Percentiles rank a stretch among this genome's conserved stretches.
These are phyloP conservation scores for Acrocyrtus sp. DNA, from an alignment of 2,888 invertebrate species.

Conservation along the genomic window DNA sequence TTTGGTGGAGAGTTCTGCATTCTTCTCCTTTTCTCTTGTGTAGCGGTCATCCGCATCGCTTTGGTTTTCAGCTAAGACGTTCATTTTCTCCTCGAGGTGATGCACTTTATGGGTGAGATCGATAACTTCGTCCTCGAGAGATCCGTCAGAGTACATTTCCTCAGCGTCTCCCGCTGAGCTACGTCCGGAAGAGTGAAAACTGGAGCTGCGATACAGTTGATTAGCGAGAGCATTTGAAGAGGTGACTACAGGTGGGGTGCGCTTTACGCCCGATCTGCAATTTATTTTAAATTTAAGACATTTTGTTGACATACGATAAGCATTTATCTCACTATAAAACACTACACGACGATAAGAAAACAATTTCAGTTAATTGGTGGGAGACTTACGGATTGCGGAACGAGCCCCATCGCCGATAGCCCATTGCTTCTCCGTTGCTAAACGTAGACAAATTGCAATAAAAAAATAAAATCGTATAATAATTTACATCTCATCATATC, in stretches of 20 bases:
- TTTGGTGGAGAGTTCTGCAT: constrained; percentile 86
- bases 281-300: too few species aligned
- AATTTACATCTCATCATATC: too few species aligned
- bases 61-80: constrained; percentile 87
- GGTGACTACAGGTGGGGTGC: constrained; percentile 51
- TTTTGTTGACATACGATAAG: neutral
- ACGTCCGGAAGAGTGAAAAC: constrained; percentile 91
- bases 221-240: constrained; percentile 71
- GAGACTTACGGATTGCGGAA: constrained; percentile 61
- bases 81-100: constrained; percentile 87
- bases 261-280: constrained; percentile 57
- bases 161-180: constrained; percentile 93
- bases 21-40: constrained; percentile 89
- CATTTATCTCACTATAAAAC: constrained; percentile 2
- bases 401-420: constrained; percentile 61
- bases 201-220: constrained; percentile 91
- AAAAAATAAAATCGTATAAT: constrained; percentile 5
- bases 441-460: constrained; percentile 14
- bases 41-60: constrained; percentile 88
- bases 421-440: constrained; percentile 57
- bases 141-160: constrained; percentile 95
- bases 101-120: constrained; percentile 89
- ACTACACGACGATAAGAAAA: too few species aligned
- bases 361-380: constrained; percentile 3
- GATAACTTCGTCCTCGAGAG: constrained; percentile 91